A percentile compares a stretch with the other conserved stretches of the same genome.
Evolutionary conservation across 1,140 invertebrate genomes (phyloP).

Genomic region (Drosophila cardini): DNA sequence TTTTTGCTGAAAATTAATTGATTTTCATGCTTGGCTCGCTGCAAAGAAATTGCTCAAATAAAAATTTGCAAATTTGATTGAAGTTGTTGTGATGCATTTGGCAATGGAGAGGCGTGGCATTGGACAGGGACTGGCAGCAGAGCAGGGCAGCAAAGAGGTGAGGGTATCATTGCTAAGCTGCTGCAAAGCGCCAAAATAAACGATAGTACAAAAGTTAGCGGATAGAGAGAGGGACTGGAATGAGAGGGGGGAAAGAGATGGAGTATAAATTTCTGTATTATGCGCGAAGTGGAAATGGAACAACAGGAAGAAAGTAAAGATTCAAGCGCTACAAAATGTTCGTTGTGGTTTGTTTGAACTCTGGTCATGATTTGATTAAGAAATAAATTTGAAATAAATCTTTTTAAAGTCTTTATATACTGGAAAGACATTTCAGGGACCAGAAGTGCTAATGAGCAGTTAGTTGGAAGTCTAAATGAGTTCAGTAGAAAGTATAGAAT

Average conservation of each 20-base stretch:
- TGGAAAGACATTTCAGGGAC: background rate
- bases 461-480: background rate
- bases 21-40: slow-evolving; percentile 78
- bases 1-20: slow-evolving; percentile 80
- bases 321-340: slow-evolving; percentile 41
- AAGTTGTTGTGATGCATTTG: slow-evolving; percentile 63
- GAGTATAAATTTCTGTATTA: slow-evolving; percentile 7
- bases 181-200: slow-evolving; percentile 66
- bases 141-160: background rate
- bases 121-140: background rate
- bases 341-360: slow-evolving; percentile 48
- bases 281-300: background rate
- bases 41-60: slow-evolving; percentile 81
- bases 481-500: background rate
- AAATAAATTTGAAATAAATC: slow-evolving; percentile 19
- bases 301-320: slow-evolving; percentile 44
- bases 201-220: slow-evolving; percentile 23
- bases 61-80: slow-evolving; percentile 82
- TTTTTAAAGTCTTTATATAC: slow-evolving; percentile 27
- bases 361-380: slow-evolving; percentile 50
- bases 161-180: slow-evolving; percentile 54
- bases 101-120: background rate
- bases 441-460: background rate
- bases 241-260: too few relatives aligned
- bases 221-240: background rate